Conservation (phyloP, 2,113 vertebrate genomes). For the Eublepharis macularius region DNA sequence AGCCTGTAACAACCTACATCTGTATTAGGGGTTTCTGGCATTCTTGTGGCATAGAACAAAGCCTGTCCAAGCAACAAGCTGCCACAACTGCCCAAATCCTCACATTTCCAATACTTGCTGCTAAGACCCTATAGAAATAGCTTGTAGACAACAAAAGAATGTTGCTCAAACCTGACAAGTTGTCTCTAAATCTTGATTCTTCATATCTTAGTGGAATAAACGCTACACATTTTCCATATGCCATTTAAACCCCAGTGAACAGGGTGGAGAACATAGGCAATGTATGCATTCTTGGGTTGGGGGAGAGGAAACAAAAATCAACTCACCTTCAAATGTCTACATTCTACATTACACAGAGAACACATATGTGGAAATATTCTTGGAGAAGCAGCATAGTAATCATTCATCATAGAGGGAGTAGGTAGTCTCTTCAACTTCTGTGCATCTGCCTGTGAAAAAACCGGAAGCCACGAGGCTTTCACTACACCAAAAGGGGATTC, state of each 20-base stretch:
- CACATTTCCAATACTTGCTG: neutral
- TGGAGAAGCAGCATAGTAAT: slow-evolving; percentile 90
- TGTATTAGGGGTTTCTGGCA: too few relatives aligned
- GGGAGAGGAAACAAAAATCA: slow-evolving; percentile 3
- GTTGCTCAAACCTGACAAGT: neutral
- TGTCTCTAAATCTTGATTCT: neutral
- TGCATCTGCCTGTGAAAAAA: slow-evolving; percentile 66
- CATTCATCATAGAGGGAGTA: slow-evolving; percentile 89
- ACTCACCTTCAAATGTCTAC: slow-evolving; percentile 95
- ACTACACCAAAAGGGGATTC: slow-evolving; percentile 79
- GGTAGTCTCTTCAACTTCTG: slow-evolving; percentile 81
- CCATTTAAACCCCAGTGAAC: neutral
- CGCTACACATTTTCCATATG: neutral
- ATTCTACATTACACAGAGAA: slow-evolving; percentile 95
- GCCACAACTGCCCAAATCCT: neutral
- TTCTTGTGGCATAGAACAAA: neutral
- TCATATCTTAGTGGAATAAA: neutral
- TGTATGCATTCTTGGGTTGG: slow-evolving; percentile 54
- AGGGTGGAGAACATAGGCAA: neutral
- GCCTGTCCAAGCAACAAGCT: neutral
- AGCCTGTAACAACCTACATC: neutral
- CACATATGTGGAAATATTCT: slow-evolving; percentile 94
- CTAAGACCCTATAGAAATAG: neutral
- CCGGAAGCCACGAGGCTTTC: slow-evolving; percentile 79
- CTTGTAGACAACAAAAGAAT: neutral